Percentiles rank a stretch among this genome's conserved stretches.
Evolutionary conservation across 2,113 vertebrate species (phyloP).

Genomic region (Hippolais icterina): DNA sequence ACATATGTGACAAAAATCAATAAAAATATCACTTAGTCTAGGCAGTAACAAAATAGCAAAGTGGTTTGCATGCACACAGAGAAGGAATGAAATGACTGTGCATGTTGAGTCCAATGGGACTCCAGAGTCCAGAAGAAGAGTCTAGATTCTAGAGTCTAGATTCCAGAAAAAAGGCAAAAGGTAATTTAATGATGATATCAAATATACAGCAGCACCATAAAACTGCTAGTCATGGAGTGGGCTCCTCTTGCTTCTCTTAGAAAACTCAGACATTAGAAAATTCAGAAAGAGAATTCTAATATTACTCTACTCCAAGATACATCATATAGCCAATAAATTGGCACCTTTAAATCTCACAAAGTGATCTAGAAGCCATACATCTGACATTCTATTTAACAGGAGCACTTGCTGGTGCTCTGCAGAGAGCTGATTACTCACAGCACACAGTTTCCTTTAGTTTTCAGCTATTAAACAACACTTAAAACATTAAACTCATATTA

Average conservation of each 20-base stretch:
- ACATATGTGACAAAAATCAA: neutral
- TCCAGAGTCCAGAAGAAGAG: too few relatives aligned
- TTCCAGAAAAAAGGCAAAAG: neutral
- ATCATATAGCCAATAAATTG: neutral
- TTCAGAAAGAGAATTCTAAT: neutral
- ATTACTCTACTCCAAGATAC: neutral
- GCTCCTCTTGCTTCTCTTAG: neutral
- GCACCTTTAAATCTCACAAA: neutral
- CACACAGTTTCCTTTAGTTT: neutral
- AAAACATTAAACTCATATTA: neutral
- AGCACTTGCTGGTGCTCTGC: neutral
- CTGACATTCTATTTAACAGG: neutral
- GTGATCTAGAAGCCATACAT: neutral
- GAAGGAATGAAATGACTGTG: neutral
- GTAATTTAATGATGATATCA: neutral
- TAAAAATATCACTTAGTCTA: neutral
- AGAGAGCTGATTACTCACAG: conserved; percentile 5
- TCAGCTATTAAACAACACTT: neutral
- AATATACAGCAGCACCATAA: neutral
- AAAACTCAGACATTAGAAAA: neutral
- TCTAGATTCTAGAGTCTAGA: neutral
- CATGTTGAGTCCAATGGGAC: neutral
- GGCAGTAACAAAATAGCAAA: neutral
- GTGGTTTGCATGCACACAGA: neutral
- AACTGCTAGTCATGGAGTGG: neutral